Conservation (phyloP, 2,797 vertebrate genomes). For the Sebastes dallii region DNA sequence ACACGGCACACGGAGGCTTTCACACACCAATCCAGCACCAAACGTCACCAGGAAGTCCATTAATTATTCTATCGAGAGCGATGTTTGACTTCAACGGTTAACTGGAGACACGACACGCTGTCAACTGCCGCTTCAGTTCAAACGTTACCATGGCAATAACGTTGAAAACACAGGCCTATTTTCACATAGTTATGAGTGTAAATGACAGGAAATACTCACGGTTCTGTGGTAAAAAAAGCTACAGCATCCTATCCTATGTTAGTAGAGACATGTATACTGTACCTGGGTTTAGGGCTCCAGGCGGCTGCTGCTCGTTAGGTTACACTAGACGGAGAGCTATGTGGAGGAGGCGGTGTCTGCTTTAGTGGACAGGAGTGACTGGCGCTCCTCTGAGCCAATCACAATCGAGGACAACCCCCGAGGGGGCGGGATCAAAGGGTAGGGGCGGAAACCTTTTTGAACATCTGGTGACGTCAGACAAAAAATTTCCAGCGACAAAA, state of each 20-base stretch:
- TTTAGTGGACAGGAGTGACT: slow-evolving; percentile 8
- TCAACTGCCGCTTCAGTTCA: slow-evolving; percentile 19
- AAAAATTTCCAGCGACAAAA: neutral
- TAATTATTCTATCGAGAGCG: slow-evolving; percentile 72
- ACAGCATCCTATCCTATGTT: slow-evolving; percentile 37
- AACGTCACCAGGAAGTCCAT: slow-evolving; percentile 43
- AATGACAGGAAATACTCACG: slow-evolving; percentile 50
- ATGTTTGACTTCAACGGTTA: slow-evolving; percentile 11
- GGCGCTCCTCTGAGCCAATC: slow-evolving; percentile 43
- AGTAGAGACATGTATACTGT: neutral
- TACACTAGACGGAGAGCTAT: slow-evolving; percentile 13
- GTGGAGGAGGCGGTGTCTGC: slow-evolving; percentile 25
- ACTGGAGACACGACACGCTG: neutral
- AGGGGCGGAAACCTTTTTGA: slow-evolving; percentile 3
- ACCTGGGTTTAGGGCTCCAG: neutral
- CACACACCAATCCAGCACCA: neutral
- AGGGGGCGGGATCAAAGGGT: neutral
- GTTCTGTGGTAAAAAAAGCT: slow-evolving; percentile 33
- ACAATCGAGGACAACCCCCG: fast-evolving
- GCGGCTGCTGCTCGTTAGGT: slow-evolving; percentile 19
- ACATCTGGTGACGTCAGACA: slow-evolving; percentile 43
- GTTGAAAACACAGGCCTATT: neutral
- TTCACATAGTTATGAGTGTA: neutral
- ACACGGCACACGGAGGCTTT: neutral
- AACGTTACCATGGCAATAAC: neutral